A percentile compares a stretch with the other conserved stretches of the same genome.
Conservation (phyloP, 1,140 invertebrate genomes). For the Aphidius ervi region DNA sequence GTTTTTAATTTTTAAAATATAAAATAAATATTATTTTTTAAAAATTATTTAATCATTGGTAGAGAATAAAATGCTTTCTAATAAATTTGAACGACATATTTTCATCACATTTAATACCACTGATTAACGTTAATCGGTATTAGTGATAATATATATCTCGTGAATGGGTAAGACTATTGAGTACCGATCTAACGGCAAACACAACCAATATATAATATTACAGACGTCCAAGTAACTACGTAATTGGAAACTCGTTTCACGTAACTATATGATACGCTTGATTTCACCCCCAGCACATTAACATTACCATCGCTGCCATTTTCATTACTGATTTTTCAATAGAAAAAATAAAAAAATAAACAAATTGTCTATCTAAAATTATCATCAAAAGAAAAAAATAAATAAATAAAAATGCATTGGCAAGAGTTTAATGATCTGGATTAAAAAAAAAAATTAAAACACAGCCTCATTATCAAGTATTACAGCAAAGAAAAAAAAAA, state of each 20-base stretch:
- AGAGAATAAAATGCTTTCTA: constrained; percentile 1
- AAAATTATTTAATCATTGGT: not conserved
- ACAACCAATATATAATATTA: constrained; percentile 17
- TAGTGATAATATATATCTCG: not conserved
- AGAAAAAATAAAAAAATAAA: no score
- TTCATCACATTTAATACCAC: constrained; percentile 27
- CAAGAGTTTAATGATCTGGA: no score
- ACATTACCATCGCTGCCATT: not conserved
- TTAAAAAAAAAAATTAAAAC: no score
- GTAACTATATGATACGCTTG: constrained; percentile 29
- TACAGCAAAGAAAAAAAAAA: no score
- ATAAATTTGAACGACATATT: constrained; percentile 15
- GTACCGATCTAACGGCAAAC: not conserved
- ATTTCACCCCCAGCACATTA: constrained; percentile 13
- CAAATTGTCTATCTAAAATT: not conserved
- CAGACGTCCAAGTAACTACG: constrained; percentile 9
- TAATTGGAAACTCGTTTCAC: constrained; percentile 35
- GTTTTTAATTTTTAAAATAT: no score
- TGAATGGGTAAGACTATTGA: constrained; percentile 8
- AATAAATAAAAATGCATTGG: no score
- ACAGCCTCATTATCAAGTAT: no score
- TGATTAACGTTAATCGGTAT: constrained; percentile 36
- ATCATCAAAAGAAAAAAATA: not conserved
- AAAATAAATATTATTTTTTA: no score
- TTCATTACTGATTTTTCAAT: no score